Conservation (phyloP, 2,797 vertebrate genomes). For the Paramormyrops hopkinsi region DNA sequence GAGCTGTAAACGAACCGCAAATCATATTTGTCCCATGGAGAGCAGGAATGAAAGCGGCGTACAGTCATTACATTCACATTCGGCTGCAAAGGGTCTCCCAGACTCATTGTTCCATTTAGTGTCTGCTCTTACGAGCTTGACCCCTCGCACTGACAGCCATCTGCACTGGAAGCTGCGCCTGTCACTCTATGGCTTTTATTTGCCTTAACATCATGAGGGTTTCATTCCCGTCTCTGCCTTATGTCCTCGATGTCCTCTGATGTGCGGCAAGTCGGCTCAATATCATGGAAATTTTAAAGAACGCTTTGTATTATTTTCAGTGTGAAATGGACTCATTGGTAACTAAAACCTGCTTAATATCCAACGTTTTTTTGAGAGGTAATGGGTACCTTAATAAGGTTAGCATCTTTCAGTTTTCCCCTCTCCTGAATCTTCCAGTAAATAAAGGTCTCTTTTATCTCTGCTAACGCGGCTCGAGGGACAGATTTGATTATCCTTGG, state of each 20-base stretch:
- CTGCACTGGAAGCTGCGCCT: neutral
- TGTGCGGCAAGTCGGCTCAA: neutral
- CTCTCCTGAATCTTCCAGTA: neutral
- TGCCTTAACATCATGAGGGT: neutral
- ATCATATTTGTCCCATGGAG: neutral
- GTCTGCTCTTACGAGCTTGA: neutral
- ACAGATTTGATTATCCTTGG: neutral
- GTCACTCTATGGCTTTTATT: neutral
- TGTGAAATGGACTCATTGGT: neutral
- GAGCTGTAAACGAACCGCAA: neutral
- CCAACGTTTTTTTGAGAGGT: neutral
- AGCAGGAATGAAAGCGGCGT: neutral
- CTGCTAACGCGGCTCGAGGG: neutral
- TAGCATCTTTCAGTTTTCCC: neutral
- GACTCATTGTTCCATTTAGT: neutral
- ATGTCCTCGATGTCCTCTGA: neutral
- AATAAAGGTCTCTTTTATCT: constrained; percentile 1
- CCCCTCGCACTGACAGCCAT: neutral
- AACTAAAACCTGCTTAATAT: constrained; percentile 25
- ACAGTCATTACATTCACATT: neutral
- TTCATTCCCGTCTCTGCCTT: neutral
- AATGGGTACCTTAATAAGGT: neutral
- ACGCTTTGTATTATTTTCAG: neutral
- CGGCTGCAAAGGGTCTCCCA: neutral
- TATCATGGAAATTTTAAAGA: neutral